Conservation (phyloP, 2,888 invertebrate species). For the Scotopteryx bipunctaria region DNA sequence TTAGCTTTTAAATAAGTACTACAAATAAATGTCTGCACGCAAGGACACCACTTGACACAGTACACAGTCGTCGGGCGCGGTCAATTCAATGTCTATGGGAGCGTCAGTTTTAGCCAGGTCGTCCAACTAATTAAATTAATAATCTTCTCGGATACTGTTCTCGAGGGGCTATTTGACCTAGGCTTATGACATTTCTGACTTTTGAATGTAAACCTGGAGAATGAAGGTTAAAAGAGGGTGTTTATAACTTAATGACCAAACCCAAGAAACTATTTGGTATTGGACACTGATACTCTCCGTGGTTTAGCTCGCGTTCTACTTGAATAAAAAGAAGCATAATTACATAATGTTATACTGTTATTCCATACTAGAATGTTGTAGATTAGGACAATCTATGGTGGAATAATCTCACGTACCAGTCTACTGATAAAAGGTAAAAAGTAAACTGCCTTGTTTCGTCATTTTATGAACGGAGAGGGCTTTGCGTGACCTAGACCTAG, state of each 20-base stretch:
- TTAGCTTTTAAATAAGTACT: background rate
- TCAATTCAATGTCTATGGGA: constrained; percentile 4
- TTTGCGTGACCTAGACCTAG: constrained; percentile 7
- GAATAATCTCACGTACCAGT: no score
- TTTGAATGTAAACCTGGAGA: background rate
- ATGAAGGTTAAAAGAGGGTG: background rate
- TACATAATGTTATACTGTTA: no score
- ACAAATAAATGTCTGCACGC: background rate
- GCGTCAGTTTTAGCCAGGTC: constrained; percentile 9
- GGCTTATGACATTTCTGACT: background rate
- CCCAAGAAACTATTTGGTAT: no score
- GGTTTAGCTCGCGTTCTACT: no score
- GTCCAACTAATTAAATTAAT: constrained; percentile 19
- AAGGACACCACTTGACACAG: no score
- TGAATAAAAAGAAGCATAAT: no score
- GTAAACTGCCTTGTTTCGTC: background rate
- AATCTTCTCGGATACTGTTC: constrained; percentile 1
- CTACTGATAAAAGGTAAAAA: no score
- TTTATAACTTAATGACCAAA: no score
- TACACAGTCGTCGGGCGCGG: no score
- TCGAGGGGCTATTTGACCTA: constrained; percentile 12
- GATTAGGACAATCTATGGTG: no score
- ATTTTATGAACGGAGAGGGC: background rate
- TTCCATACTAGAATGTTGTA: no score
- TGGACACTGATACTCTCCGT: no score